Conservation (phyloP, 2,113 vertebrate species). For the Heterochromis multidens region DNA sequence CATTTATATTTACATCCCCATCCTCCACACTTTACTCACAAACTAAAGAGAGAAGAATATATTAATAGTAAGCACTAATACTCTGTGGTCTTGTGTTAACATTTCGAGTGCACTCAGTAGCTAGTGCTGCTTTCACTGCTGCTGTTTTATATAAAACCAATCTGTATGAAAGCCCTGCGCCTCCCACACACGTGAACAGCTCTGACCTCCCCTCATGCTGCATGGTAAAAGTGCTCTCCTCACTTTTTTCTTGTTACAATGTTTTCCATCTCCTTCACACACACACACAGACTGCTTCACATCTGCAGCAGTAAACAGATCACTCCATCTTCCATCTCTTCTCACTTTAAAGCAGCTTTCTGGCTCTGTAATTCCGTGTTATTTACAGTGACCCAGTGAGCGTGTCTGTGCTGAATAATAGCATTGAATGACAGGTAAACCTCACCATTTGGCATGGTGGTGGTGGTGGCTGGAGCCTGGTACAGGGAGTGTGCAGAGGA, state of each 20-base stretch:
- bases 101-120: constrained; percentile 74
- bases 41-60: constrained; percentile 47
- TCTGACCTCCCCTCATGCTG: constrained; percentile 49
- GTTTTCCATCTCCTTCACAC: constrained; percentile 3
- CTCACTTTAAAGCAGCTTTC: not conserved
- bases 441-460: not conserved
- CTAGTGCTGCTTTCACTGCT: constrained; percentile 67
- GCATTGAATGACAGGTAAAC: constrained; percentile 23
- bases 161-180: constrained; percentile 67
- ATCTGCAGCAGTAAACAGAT: not conserved
- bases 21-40: constrained; percentile 18
- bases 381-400: constrained; percentile 23
- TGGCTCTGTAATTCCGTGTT: not conserved
- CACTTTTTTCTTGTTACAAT: constrained; percentile 40
- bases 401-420: constrained; percentile 25
- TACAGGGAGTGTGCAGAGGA: constrained; percentile 20
- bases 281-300: not conserved
- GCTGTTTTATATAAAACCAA: constrained; percentile 69
- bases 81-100: constrained; percentile 57
- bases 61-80: constrained; percentile 61
- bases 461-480: constrained; percentile 45
- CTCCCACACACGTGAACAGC: constrained; percentile 54
- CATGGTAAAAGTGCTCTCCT: constrained; percentile 35
- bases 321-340: not conserved
- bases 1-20: constrained; percentile 15